Base-by-base conservation (phyloP, 1,140 invertebrate species). In the Drosophila seguyi region DNA sequence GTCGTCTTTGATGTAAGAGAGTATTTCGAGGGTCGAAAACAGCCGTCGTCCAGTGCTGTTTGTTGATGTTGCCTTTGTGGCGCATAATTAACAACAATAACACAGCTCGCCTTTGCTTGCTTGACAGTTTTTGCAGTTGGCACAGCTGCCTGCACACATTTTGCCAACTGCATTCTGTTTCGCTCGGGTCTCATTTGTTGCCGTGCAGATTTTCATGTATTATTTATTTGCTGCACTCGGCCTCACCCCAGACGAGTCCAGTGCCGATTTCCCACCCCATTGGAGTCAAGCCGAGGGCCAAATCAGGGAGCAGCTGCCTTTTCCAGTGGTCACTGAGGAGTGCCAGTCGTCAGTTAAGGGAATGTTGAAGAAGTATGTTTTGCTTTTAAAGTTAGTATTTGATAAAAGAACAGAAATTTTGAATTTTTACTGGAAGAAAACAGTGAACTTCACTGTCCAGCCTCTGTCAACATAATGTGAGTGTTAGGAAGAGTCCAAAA, bases 81-180 rank as follows among this genome's bases (percentile, higher is more conserved):
- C 27, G 75, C 72, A 82, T 83, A 87, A 87, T 87, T 82, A 87
- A 75, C 79, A 71, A 82, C 57, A 82, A 71, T 69, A 85, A 86
- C 61, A 62, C 63, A 44, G 44, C 58, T 41, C 41, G 75, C 57
- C 71, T 84, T 75, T 83, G 82, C 68, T 52, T 53, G 74, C 58
- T 68, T 61, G 56, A 78, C 72, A 74, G 61, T 79, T 79, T 78
- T 63, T 72, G 68, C 69, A 81, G 81, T 84, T 87, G 83, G 61
- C 69, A 58, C 60, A 80, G 67, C 74, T 73, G 79, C 74, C 61
- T 81, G 56, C 59, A 48, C 59, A 73, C 39, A 76, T 67, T 67
- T 76, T 60, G 53, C 73, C 57, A 76, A 67, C 16, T 55, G 52
- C 47, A 67, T 59, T 59, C 20, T 68, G 75, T 31, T 36, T 62